Conservation (phyloP, 2,113 vertebrate species). For the Myotis brandtii region DNA sequence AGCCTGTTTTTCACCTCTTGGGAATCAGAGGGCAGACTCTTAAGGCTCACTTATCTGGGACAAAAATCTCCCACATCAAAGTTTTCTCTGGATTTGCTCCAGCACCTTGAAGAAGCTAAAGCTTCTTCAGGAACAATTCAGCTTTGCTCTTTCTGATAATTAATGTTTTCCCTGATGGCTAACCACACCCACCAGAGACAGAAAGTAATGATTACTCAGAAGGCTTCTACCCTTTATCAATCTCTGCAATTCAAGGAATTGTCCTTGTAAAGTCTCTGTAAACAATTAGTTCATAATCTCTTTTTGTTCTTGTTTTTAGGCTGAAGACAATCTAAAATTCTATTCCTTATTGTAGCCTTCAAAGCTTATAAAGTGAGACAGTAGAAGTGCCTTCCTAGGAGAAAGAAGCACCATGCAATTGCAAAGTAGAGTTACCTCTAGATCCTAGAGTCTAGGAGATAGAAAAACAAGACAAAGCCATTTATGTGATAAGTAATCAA, state of each 20-base stretch:
- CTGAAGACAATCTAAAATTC: not conserved
- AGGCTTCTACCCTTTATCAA: not conserved
- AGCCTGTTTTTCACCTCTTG: constrained; percentile 33
- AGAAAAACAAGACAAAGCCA: not conserved
- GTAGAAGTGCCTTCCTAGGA: not conserved
- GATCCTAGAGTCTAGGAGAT: not conserved
- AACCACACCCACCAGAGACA: not conserved
- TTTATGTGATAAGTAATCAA: not conserved
- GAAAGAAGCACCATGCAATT: not conserved
- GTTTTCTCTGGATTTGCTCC: constrained; percentile 20
- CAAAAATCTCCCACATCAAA: not conserved
- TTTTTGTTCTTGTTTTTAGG: constrained; percentile 17
- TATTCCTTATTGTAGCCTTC: not conserved
- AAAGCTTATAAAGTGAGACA: not conserved
- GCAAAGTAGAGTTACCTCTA: not conserved
- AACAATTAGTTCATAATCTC: not conserved
- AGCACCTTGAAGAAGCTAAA: not conserved
- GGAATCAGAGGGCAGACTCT: constrained; percentile 70
- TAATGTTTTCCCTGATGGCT: not conserved
- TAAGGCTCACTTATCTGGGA: not conserved
- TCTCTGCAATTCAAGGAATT: not conserved
- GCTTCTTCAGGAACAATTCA: not conserved
- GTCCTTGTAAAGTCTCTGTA: not conserved
- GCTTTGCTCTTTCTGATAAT: not conserved
- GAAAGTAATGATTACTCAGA: not conserved